Percentiles rank a stretch among this genome's conserved stretches.
These are phyloP conservation scores for Drosophila tsacasi DNA, from an alignment of 1,140 invertebrate species.

Conservation along the genomic window DNA sequence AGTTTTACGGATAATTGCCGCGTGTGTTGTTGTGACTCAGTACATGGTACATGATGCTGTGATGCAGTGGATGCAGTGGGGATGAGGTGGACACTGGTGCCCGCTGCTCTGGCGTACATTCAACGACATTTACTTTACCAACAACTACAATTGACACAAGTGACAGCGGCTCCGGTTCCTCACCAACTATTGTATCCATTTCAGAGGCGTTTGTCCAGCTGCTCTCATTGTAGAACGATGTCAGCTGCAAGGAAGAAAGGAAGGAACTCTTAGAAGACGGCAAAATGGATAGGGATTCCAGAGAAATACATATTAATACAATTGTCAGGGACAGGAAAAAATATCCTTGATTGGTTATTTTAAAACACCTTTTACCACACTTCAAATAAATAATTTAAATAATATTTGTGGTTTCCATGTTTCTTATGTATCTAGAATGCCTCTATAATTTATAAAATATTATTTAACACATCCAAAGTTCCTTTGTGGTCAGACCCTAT, in stretches of 20 bases:
- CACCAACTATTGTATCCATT: constrained; percentile 87
- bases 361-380: neutral
- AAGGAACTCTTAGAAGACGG: constrained; percentile 1
- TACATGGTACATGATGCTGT: constrained; percentile 12
- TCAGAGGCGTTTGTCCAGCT: constrained; percentile 84
- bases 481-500: neutral
- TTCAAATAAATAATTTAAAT: neutral
- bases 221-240: constrained; percentile 83
- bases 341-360: neutral
- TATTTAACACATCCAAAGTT: neutral
- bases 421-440: neutral
- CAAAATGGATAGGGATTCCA: neutral
- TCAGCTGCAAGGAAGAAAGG: constrained; percentile 66
- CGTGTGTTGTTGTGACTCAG: constrained; percentile 6
- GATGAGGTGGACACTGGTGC: constrained; percentile 21
- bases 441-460: neutral
- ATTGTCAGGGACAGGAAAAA: neutral
- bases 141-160: constrained; percentile 90
- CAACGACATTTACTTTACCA: constrained; percentile 88
- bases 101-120: constrained; percentile 67
- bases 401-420: neutral
- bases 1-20: constrained; percentile 63
- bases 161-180: constrained; percentile 89
- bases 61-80: constrained; percentile 28
- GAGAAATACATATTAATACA: neutral